These are phyloP conservation scores for Plecturocebus donacophilus DNA, from an alignment of 2,113 vertebrate genomes.

Conservation along the genomic window DNA sequence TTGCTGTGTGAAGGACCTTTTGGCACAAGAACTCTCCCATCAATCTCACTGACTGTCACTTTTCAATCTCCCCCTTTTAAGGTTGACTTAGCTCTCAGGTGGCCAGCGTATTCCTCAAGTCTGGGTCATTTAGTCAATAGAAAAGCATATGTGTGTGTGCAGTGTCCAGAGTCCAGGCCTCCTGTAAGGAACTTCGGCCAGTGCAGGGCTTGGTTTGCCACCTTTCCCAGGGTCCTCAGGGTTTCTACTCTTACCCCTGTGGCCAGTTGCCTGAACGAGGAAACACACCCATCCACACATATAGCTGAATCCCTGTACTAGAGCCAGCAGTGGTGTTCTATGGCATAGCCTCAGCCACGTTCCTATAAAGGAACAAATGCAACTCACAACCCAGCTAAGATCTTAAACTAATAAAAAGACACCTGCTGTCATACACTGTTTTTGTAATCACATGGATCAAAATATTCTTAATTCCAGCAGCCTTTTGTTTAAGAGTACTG, in stretches of 20 bases:
- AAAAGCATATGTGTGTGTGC: not conserved
- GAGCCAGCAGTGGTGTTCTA: not conserved
- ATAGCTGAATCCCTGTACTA: not conserved
- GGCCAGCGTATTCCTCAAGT: not conserved
- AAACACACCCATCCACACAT: fast-evolving
- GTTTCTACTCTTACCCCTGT: no score
- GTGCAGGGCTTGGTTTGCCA: not conserved
- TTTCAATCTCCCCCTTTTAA: not conserved
- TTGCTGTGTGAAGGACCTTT: not conserved
- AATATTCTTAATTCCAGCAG: not conserved
- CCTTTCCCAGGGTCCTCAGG: not conserved
- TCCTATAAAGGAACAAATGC: not conserved
- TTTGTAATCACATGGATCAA: not conserved
- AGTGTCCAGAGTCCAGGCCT: not conserved
- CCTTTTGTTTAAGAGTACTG: not conserved
- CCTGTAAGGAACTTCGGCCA: not conserved
- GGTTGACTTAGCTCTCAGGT: not conserved
- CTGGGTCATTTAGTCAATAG: no score
- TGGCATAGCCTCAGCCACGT: fast-evolving
- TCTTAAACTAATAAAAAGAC: not conserved
- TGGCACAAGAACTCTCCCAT: not conserved
- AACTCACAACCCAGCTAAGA: not conserved
- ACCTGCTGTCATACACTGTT: not conserved
- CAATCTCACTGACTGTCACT: not conserved
- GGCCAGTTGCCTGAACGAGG: not conserved